Evolutionary conservation across 2,113 vertebrate genomes (phyloP).

Genomic region (Phocoena sinus): DNA sequence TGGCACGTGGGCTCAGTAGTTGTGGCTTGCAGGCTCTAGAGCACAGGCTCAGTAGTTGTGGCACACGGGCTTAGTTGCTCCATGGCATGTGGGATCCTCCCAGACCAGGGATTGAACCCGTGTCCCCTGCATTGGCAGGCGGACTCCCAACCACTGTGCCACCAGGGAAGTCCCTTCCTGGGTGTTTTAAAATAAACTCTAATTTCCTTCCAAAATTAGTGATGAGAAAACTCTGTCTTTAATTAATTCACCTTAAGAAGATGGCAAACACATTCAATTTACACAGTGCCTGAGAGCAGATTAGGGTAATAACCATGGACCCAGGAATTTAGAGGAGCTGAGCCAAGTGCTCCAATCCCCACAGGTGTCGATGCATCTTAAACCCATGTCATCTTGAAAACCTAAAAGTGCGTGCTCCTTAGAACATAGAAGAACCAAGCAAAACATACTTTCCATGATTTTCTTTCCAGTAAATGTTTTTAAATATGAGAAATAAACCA

Average conservation of each 20-base stretch:
- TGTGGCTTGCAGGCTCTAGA: too few relatives aligned
- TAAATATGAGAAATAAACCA: background rate
- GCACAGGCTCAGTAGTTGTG: too few relatives aligned
- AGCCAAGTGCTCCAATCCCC: background rate
- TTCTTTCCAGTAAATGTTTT: conserved; percentile 13
- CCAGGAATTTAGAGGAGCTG: background rate
- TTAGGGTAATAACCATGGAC: background rate
- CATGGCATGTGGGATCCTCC: too few relatives aligned
- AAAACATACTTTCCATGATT: background rate
- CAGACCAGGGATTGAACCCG: too few relatives aligned
- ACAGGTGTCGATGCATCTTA: background rate
- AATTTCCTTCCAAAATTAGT: background rate
- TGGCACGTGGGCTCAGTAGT: too few relatives aligned
- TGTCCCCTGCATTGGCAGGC: too few relatives aligned
- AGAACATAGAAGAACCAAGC: background rate
- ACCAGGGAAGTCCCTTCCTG: background rate
- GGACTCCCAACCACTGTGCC: too few relatives aligned
- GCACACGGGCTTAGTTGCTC: too few relatives aligned
- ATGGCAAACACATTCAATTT: background rate
- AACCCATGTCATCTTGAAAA: background rate
- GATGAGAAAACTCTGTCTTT: background rate
- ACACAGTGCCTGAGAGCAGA: background rate
- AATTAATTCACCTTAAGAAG: background rate
- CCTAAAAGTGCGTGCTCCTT: background rate
- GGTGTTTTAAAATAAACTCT: background rate